Evolutionary conservation across 2,797 vertebrate species (phyloP), one percentile per base, ranked within the genome.

Genomic region (Tragopan temminckii): DNA sequence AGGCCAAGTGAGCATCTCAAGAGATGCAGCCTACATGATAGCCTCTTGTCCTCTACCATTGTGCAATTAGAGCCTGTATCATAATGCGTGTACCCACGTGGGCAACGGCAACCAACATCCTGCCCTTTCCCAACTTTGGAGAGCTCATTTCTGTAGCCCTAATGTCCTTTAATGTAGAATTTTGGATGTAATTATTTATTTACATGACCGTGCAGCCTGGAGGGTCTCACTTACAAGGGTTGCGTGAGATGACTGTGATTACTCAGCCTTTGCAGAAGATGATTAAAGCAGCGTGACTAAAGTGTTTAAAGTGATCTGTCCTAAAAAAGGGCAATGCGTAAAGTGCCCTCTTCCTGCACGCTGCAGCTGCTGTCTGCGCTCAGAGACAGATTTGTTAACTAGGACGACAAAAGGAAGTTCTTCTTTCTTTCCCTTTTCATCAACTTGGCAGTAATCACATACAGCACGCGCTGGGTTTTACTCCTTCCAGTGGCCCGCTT

Each of bases 101-200:
- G 85, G 80, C 72, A 75, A 58, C 0, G 2, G 46, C 33, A 4
- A 85, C 68, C 90, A 77, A 36, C 81, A 64, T 53, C 79, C 64
- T 94, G 92, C 78, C 90, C 84, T 90, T 77, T 77, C 53, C 64
- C 45, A 78, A 68, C 71, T 88, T 90, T 25, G 7, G 36, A 90
- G 86, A 42, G 13, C 78, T 85, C 0, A 0, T 67, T 78, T 85
- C 66, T 80, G 79, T 21, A 33, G 84, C 84, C 62, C 35, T 68
- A 74, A 90, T 46, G 72, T 90, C 87, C 92, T 93, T 94, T 85
- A 89, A 89, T 31, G 81, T 70, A 9, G 84, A 89, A 61, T 92
- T 94, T 80, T 64, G 50, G 71, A 48, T 43, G 94, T 58, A 93
- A 95, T 95, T 95, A 94, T 90, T 94, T 95, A 96, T 95, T 96